A percentile compares a stretch with the other conserved stretches of the same genome.
Evolutionary conservation across 2,113 vertebrate genomes (phyloP).

Genomic region (Prietella phreatophila): DNA sequence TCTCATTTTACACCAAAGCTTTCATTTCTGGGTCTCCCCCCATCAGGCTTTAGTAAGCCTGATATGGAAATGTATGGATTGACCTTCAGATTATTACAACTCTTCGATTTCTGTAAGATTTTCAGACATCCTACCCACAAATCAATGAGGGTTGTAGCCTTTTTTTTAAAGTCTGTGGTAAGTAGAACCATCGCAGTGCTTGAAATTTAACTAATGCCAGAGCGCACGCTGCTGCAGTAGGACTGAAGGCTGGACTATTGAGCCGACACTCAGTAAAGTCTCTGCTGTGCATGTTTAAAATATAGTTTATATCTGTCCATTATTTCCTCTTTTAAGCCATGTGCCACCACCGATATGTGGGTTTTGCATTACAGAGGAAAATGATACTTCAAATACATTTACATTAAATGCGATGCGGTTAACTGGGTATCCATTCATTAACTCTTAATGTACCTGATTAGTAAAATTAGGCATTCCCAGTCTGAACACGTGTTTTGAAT

Average conservation of each 20-base stretch:
- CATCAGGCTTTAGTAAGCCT: not conserved
- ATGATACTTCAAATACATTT: not conserved
- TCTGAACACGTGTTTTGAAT: conserved; percentile 28
- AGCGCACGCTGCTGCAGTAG: not conserved
- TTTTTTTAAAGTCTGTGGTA: not conserved
- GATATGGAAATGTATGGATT: not conserved
- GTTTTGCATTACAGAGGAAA: not conserved
- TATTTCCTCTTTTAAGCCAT: not conserved
- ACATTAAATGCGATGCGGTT: not conserved
- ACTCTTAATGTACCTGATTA: not conserved
- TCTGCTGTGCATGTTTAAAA: not conserved
- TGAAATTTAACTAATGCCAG: not conserved
- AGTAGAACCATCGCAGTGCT: not conserved
- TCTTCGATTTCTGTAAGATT: not conserved
- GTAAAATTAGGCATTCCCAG: not conserved
- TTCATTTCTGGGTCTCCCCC: not conserved
- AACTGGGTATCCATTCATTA: not conserved
- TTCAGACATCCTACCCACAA: too few species aligned
- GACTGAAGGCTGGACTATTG: not conserved
- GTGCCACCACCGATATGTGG: too few species aligned
- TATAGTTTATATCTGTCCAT: not conserved
- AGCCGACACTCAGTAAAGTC: not conserved
- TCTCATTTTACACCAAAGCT: not conserved
- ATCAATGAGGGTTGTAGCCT: not conserved
- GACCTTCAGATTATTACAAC: not conserved